Evolutionary conservation across 2,888 invertebrate species (phyloP), one percentile per base, ranked within the genome.

Genomic region (Pinctada fucata): DNA sequence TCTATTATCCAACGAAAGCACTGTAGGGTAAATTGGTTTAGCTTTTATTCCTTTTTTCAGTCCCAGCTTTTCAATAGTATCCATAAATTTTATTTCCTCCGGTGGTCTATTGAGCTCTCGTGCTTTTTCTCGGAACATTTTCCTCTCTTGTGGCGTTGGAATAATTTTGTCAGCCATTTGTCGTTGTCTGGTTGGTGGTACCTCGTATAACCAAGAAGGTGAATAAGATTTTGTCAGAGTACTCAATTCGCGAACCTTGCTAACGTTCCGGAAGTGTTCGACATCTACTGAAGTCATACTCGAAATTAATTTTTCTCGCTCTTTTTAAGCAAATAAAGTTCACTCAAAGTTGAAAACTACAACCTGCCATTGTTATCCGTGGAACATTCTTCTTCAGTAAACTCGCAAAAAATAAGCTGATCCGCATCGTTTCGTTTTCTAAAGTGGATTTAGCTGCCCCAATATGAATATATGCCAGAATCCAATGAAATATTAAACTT

Each of bases 201-300:
- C 31, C 50, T n/a, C 47, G 45, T 63, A 74, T 45, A 74, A 51
- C 74, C 74, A 74, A 50, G 74, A 74, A 2, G 74, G 74, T 10
- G 50, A 63, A 31, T 74, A 74, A 3, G 65, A 58, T 58, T 58
- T 58, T 58, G 58, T 13, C 13, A 58, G 13, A 10, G 6, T 13
- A 13, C 13, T 58, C 58, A 58, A 58, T 13, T 58, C 58, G 58
- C 58, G 58, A 6, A 58, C 58, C 58, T 58, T 58, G 13, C 58
- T 31, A 10, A 13, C 58, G 58, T 58, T 58, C 6, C 58, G 58
- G 13, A 58, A 58, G 58, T 58, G 6, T 58, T 58, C 58, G 13
- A 58, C 13, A 6, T 58, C 58, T 1, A 13, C 58, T 10, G 58
- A 58, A 6, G 58, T 58, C 58, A 58, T 58, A 31, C 31, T 31